Conservation (phyloP, 2,797 vertebrate genomes). For the Peromyscus melanophrys region DNA sequence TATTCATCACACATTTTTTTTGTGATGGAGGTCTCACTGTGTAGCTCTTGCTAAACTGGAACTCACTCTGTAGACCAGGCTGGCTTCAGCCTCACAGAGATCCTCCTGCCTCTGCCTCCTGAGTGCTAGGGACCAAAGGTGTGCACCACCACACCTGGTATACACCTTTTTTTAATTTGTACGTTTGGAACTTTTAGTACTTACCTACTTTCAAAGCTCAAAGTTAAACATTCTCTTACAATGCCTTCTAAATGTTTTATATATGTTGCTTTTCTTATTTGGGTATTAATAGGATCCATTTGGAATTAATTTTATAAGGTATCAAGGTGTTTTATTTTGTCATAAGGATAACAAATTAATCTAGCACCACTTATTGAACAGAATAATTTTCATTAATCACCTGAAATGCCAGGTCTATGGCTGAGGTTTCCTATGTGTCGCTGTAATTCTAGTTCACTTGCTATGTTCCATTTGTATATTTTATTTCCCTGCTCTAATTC, state of each 20-base stretch:
- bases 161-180: not conserved
- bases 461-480: not conserved
- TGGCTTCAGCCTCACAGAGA: not conserved
- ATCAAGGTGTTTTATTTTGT: not conserved
- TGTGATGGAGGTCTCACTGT: not conserved
- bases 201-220: not conserved
- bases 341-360: not conserved
- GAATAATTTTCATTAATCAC: not conserved
- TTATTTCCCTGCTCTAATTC: not conserved
- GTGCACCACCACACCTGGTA: not conserved
- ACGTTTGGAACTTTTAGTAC: not conserved
- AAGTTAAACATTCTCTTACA: slow-evolving; percentile 6
- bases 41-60: not conserved
- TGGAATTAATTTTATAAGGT: slow-evolving; percentile 15
- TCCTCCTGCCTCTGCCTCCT: not conserved
- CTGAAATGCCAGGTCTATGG: not conserved
- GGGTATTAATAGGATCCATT: not conserved
- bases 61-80: not conserved
- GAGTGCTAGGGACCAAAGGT: not conserved
- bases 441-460: not conserved
- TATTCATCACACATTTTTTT: not conserved
- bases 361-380: not conserved
- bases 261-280: slow-evolving; percentile 6
- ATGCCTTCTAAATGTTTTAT: slow-evolving; percentile 25
- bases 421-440: not conserved